Evolutionary conservation across 2,888 invertebrate genomes (phyloP).

Genomic region (Limnephilus marmoratus): DNA sequence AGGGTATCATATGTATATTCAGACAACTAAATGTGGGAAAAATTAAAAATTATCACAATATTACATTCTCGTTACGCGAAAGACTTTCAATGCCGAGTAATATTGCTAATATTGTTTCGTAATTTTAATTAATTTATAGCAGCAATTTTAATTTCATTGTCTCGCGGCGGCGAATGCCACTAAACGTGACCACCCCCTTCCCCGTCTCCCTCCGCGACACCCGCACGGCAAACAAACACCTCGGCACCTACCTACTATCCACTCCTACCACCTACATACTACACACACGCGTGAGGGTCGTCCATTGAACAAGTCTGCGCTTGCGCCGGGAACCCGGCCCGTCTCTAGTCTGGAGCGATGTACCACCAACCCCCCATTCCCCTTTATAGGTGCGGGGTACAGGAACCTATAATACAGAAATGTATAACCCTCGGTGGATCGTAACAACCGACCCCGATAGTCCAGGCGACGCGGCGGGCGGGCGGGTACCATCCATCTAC

Average conservation of each 20-base stretch:
- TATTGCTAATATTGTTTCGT: not conserved
- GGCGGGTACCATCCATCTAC: constrained; percentile 7
- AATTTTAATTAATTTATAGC: not conserved
- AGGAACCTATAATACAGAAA: constrained; percentile 5
- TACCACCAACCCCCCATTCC: not conserved
- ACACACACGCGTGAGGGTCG: constrained; percentile 31
- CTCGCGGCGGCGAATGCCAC: not conserved
- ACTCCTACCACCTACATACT: constrained; percentile 24
- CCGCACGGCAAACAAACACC: not conserved
- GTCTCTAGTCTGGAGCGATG: constrained; percentile 18
- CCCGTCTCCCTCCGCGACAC: not conserved
- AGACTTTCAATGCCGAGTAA: not conserved
- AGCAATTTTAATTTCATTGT: not conserved
- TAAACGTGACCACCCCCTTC: constrained; percentile 16
- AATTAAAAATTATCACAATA: not conserved
- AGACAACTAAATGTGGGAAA: too few species aligned
- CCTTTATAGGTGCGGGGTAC: not conserved
- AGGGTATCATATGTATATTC: too few species aligned
- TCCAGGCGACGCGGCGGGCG: constrained; percentile 40
- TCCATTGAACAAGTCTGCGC: constrained; percentile 55
- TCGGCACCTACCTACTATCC: not conserved
- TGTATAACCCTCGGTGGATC: constrained; percentile 6
- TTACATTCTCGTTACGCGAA: not conserved
- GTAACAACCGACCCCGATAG: constrained; percentile 7
- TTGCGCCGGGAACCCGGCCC: constrained; percentile 46